phyloP scores from a whole-genome alignment of 92 coral and sea anemone genomes.

The Epizoanthus illoricatus region DNA sequence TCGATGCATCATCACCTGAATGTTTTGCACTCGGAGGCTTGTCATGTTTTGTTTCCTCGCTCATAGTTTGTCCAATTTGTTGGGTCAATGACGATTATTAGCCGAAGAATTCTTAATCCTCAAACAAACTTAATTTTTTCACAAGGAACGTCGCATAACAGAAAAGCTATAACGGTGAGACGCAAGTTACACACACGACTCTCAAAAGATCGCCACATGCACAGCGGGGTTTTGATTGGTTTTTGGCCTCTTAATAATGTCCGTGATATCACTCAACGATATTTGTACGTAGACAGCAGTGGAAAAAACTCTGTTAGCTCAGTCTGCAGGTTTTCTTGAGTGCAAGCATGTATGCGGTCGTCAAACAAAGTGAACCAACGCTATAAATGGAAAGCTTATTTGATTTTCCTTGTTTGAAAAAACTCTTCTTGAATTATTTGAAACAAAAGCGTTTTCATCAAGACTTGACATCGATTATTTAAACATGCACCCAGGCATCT shows the following conservation, averaged over 20 bases:
- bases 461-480: not conserved
- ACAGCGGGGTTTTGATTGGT: conserved; percentile 42
- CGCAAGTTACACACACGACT: not conserved
- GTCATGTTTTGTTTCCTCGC: conserved; percentile 31
- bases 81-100: not conserved
- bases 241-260: conserved; percentile 13
- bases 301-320: not conserved
- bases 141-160: conserved; percentile 14
- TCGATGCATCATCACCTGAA: conserved; percentile 6
- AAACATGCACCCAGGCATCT: not conserved
- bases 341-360: not conserved
- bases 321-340: not conserved
- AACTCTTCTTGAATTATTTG: not conserved
- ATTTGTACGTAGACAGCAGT: not conserved
- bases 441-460: conserved; percentile 17
- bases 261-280: conserved; percentile 17
- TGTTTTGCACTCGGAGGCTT: conserved; percentile 30
- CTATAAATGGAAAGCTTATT: not conserved
- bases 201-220: conserved; percentile 12
- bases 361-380: not conserved
- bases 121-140: not conserved
- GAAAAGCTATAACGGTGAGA: not conserved
- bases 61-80: conserved; percentile 9
- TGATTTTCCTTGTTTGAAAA: not conserved
- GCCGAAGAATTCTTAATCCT: conserved; percentile 1